phyloP scores from a whole-genome alignment of 2,888 invertebrate species.

The Prosapia bicincta region DNA sequence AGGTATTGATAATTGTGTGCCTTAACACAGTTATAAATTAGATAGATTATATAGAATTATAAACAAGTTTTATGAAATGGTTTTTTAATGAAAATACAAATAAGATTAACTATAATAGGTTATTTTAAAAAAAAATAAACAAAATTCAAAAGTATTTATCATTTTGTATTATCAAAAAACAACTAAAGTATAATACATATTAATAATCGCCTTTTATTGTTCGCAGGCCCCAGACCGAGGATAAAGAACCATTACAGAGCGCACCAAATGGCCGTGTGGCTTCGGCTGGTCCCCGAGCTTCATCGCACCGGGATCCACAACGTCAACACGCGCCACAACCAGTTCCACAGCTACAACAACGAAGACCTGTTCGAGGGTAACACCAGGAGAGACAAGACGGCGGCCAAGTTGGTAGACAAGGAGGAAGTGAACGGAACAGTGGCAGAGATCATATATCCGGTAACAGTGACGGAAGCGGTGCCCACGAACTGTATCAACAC shows the following conservation, averaged over 20 bases:
- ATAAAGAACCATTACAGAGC: constrained; percentile 92
- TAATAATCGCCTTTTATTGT: too few species aligned
- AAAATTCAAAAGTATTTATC: too few species aligned
- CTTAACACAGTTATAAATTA: too few species aligned
- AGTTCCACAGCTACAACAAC: constrained; percentile 85
- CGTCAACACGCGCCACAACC: constrained; percentile 79
- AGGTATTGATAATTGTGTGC: too few species aligned
- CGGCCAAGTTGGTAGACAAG: constrained; percentile 14
- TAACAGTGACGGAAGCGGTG: constrained; percentile 56
- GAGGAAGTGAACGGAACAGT: constrained; percentile 32
- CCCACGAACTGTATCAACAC: constrained; percentile 61
- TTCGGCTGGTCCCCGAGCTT: constrained; percentile 47
- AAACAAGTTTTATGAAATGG: too few species aligned
- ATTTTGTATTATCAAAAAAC: too few species aligned
- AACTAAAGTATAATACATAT: too few species aligned
- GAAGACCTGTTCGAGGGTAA: constrained; percentile 84
- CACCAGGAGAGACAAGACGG: constrained; percentile 67
- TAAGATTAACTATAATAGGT: too few species aligned
- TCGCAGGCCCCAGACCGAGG: constrained; percentile 82
- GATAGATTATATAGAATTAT: too few species aligned
- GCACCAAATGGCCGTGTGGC: constrained; percentile 91
- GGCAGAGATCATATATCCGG: constrained; percentile 46
- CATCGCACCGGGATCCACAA: constrained; percentile 68
- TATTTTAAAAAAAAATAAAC: too few species aligned
- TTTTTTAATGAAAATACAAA: too few species aligned